Evolutionary conservation across 2,888 invertebrate species (phyloP).

Genomic region (Andrena chrysosceles): DNA sequence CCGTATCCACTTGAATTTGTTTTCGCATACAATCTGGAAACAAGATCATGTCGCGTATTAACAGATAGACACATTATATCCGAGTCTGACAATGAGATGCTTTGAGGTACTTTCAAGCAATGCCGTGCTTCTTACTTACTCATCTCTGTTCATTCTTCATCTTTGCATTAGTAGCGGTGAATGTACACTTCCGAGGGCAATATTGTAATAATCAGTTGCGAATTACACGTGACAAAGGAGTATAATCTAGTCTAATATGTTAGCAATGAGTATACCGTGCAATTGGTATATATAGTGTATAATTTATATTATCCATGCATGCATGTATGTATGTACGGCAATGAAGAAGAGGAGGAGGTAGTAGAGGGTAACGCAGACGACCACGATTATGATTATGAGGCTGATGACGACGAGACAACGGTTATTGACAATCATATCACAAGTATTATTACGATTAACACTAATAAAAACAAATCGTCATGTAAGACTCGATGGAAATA

Average conservation of each 20-base stretch:
- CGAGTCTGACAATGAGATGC: background rate
- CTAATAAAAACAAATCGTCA: background rate
- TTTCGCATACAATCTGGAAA: constrained; percentile 7
- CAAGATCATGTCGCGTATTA: background rate
- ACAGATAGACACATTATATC: background rate
- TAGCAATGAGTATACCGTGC: background rate
- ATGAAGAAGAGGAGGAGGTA: background rate
- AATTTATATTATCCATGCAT: background rate
- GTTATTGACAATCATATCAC: constrained; percentile 1
- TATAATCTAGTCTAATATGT: background rate
- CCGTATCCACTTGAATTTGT: background rate
- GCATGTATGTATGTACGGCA: background rate
- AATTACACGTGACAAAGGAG: no score
- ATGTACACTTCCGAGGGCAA: constrained; percentile 13
- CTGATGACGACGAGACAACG: background rate
- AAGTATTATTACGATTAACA: background rate
- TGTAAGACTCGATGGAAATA: background rate
- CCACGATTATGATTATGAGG: background rate
- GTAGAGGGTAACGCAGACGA: background rate
- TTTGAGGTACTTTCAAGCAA: constrained; percentile 14
- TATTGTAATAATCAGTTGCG: constrained; percentile 5
- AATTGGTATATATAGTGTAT: constrained; percentile 23
- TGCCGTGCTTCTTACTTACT: constrained; percentile 36
- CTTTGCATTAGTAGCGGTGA: constrained; percentile 3
- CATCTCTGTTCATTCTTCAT: background rate